A percentile compares a stretch with the other conserved stretches of the same genome.
Evolutionary conservation across 2,113 vertebrate species (phyloP).

Genomic region (Myotis lucifugus): DNA sequence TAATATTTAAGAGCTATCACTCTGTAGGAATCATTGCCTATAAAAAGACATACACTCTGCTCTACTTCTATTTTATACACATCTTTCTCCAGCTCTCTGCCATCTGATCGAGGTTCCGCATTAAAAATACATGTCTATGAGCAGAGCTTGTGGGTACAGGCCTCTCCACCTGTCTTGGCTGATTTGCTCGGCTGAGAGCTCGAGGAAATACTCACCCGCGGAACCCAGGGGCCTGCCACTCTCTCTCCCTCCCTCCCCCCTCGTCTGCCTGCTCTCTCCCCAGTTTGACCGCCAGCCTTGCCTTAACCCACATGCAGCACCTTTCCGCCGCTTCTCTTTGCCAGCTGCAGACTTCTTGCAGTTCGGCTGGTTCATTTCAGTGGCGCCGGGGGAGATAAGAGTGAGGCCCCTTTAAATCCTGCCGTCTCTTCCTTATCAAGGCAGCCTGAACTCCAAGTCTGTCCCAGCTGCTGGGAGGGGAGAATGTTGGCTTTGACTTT

Average conservation of each 20-base stretch:
- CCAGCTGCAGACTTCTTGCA: background rate
- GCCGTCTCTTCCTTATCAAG: background rate
- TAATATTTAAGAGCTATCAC: conserved; percentile 67
- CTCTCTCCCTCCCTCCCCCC: rapidly evolving
- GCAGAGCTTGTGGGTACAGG: background rate
- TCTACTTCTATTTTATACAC: conserved; percentile 20
- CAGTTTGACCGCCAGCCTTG: background rate
- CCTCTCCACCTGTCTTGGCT: background rate
- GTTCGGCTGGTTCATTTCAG: background rate
- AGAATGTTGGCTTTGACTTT: background rate
- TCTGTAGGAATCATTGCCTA: conserved; percentile 53
- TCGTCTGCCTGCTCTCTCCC: background rate
- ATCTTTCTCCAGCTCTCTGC: conserved; percentile 23
- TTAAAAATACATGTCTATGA: conserved; percentile 8
- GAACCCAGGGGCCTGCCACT: background rate
- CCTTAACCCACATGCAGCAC: background rate
- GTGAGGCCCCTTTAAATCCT: background rate
- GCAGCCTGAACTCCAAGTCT: background rate
- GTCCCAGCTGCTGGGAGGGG: background rate
- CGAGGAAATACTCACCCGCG: background rate
- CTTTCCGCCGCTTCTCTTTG: background rate
- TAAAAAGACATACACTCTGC: conserved; percentile 60
- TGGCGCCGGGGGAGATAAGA: background rate
- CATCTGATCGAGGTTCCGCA: background rate
- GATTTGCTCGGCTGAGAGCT: background rate